Conservation (phyloP, 1,140 invertebrate genomes). For the Maniola jurtina region DNA sequence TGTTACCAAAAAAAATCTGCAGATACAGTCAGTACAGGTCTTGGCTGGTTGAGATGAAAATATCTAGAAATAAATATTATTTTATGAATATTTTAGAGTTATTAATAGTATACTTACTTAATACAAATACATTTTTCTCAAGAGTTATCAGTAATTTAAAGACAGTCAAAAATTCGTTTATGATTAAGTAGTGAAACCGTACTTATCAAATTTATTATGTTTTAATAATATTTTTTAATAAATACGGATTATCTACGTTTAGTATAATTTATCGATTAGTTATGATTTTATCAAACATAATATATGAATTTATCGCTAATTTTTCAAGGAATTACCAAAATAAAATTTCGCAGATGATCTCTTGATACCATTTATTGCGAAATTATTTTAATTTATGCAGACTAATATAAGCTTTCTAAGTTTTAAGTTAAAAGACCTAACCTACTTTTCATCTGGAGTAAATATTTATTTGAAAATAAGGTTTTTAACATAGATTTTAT, state of each 20-base stretch:
- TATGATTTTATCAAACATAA: background rate
- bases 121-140: no score
- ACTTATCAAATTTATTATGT: background rate
- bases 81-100: no score
- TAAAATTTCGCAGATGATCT: background rate
- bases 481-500: no score
- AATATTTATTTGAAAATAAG: no score
- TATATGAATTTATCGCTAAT: background rate
- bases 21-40: no score
- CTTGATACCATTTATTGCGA: background rate
- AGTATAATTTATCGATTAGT: background rate
- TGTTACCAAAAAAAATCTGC: no score
- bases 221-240: background rate
- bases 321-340: background rate
- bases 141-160: no score
- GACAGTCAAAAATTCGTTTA: background rate
- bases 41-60: no score
- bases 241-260: background rate
- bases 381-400: background rate
- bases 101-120: no score
- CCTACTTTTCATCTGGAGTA: no score
- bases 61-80: no score
- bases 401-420: background rate
- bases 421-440: no score
- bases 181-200: background rate